Base-by-base conservation (phyloP, 92 coral and sea anemone species). In the Muricea muricata region DNA sequence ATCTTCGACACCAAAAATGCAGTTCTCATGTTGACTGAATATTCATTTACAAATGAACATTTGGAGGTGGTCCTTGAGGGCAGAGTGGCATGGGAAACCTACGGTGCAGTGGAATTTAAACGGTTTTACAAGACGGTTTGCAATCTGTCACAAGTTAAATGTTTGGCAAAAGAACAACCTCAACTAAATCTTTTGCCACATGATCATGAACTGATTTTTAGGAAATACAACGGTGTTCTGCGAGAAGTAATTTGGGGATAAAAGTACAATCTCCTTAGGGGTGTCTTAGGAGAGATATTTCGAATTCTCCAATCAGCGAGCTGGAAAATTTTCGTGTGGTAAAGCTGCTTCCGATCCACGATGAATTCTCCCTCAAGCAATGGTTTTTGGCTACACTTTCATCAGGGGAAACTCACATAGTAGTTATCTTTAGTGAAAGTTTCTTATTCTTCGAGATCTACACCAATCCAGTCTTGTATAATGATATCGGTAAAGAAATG, bases 51-150 rank as follows among this genome's bases (percentile, higher is more conserved):
- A 57, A 57, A 24, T 57, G 65, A 57, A 8, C 28, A 26, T 57
- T 24, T 57, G 65, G 65, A 57, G 28, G 65, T 57, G 26, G 15
- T 26, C 9, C 61, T 18, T 46, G 61, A 74, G 30, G 35, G 61
- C 30, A n/a, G 80, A 74, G 65, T 57, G 12, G 80, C 80, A 30
- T 57, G 55, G 55, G 61, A 74, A 30, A 37, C 80, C 61, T 74
- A 39, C 61, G 80, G 80, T 46, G 23, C 29, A 17, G 10, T 30
- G 26, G 37, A 74, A 57, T 74, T 74, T 45, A 57, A 74, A 57
- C 31, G 61, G 29, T 74, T 41, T 57, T 74, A 39, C 65, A 39
- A 74, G 80, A 39, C 15, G 32, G 63, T 74, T 52, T 74, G 80
- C 57, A 28, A 33, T 46, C 61, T 74, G 29, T 61, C 80, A 31